Conservation (phyloP, 1,140 invertebrate genomes). For the Drosophila leontia region DNA sequence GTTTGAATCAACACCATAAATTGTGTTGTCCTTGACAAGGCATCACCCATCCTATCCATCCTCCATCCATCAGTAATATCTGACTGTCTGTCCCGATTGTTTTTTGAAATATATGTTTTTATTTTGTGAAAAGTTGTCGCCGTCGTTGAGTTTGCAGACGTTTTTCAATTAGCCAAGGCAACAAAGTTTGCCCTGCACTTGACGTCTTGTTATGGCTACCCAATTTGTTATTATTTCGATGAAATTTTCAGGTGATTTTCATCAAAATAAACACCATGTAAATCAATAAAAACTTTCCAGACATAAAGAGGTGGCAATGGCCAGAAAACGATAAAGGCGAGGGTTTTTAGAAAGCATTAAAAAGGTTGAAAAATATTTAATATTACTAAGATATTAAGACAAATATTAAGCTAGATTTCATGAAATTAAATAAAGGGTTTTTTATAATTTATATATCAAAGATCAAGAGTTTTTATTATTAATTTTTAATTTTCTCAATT, state of each 20-base stretch:
- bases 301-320: conserved; percentile 25
- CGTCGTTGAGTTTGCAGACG: conserved; percentile 59
- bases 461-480: too few relatives aligned
- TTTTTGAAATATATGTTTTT: conserved; percentile 6
- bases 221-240: conserved; percentile 28
- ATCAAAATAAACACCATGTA: conserved; percentile 7
- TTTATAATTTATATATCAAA: not conserved
- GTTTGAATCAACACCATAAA: conserved; percentile 53
- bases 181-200: conserved; percentile 43
- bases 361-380: not conserved
- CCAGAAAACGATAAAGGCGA: not conserved
- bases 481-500: not conserved
- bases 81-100: conserved; percentile 34
- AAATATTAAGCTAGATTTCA: not conserved
- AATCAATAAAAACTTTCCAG: conserved; percentile 62
- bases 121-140: conserved; percentile 36
- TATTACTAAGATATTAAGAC: not conserved
- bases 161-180: conserved; percentile 61
- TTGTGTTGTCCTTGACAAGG: conserved; percentile 33
- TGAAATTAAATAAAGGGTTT: not conserved
- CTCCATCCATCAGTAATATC: conserved; percentile 7
- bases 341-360: not conserved
- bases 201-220: conserved; percentile 34
- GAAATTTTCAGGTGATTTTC: conserved; percentile 24
- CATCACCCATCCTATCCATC: conserved; percentile 9